Percentiles rank a stretch among this genome's conserved stretches.
These are phyloP conservation scores for Microplitis mediator DNA, from an alignment of 1,140 invertebrate species.

Conservation along the genomic window DNA sequence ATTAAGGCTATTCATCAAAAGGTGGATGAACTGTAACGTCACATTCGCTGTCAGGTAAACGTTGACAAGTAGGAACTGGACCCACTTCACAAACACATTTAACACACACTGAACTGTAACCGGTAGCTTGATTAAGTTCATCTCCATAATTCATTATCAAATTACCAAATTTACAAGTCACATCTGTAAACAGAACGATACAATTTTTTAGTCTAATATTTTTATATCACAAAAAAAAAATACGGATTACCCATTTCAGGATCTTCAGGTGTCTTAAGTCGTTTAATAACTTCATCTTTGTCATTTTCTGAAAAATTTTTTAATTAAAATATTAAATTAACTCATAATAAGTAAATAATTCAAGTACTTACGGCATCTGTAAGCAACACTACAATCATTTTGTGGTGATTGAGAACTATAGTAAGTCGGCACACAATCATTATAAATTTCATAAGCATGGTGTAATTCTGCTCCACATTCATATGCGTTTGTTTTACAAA, in stretches of 20 bases:
- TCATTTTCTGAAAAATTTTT: not conserved
- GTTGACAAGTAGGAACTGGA: constrained; percentile 41
- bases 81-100: constrained; percentile 48
- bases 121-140: constrained; percentile 34
- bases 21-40: constrained; percentile 10
- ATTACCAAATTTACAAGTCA: constrained; percentile 41
- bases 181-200: not conserved
- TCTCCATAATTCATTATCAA: constrained; percentile 43
- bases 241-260: not conserved
- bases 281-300: constrained; percentile 12
- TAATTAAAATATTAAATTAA: not conserved
- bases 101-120: constrained; percentile 36
- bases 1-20: not conserved
- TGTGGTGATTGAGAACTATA: constrained; percentile 31
- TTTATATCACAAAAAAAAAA: no score
- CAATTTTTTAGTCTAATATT: no score
- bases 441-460: not conserved
- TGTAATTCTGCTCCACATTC: constrained; percentile 16
- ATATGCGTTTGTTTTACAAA: no score
- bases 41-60: constrained; percentile 31
- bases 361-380: constrained; percentile 47
- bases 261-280: not conserved
- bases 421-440: constrained; percentile 42
- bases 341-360: not conserved
- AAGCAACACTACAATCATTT: constrained; percentile 28